Base-by-base conservation (phyloP, 2,888 invertebrate genomes). In the Galerucella nymphaeae region DNA sequence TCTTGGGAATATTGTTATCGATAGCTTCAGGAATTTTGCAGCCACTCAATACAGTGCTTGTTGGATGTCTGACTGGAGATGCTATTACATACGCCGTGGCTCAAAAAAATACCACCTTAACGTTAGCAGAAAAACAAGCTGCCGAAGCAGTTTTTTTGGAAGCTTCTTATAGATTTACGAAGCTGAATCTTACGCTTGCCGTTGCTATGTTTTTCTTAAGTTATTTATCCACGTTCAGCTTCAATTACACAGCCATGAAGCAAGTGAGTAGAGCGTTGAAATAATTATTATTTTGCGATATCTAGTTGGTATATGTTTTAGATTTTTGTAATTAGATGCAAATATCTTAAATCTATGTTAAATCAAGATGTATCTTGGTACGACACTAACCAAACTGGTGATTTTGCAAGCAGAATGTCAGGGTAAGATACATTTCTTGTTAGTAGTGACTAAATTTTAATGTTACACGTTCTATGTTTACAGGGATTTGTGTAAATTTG, bases 291-390 rank as follows among this genome's bases (percentile, higher is more conserved):
- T 5, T 42, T 41, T 10, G 10, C 14, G 10, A 1, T 41, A 6
- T 41, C 20, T 38, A 10, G 8, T 30, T 4, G 9, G 14, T 18
- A 38, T 5, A 23, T 41, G 67, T 86, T 82, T 62, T 79, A 91
- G 91, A 90, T 92, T 6, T 90, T 89, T 79, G 87, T 86, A 79
- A 90, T 93, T 76, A 87, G 94, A 61, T 90, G 90, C 73, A 87
- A 88, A 81, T 94, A 92, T 83, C 87, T 94, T 63, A 88, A 89
- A 80, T 90, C 91, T 23, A 89, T 92, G 2, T 83, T 94, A 63
- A 91, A 93, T 82, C 93, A 94, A 85, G 94, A 94, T 81, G 91
- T 94, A 79, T 87, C 88, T 59, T 94, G 93, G 90, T 94, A 92
- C 80, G 94, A 94, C 83, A 85, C 90, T 2, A 89, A 92, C 81